These are phyloP conservation scores for Drosophila flavopinicola DNA, from an alignment of 2,888 invertebrate genomes.

Conservation along the genomic window DNA sequence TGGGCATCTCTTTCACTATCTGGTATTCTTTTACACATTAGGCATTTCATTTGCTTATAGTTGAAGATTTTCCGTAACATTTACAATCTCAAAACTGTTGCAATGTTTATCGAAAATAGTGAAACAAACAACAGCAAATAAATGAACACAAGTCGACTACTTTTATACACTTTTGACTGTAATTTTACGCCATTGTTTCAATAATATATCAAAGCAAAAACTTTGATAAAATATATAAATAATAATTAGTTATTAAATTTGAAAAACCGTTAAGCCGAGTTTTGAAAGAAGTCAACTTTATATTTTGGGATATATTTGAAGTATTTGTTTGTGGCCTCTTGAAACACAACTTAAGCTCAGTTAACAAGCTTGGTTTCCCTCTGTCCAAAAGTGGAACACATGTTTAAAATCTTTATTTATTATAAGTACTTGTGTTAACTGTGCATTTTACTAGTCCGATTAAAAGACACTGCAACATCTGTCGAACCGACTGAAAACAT, in stretches of 20 bases:
- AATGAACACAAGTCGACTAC: not conserved
- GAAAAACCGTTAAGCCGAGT: too few species aligned
- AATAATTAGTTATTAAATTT: too few species aligned
- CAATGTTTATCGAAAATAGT: constrained; percentile 52
- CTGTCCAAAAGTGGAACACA: not conserved
- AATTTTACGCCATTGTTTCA: too few species aligned
- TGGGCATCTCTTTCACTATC: constrained; percentile 4
- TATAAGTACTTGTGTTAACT: not conserved
- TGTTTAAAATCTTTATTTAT: too few species aligned
- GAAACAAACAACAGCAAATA: not conserved
- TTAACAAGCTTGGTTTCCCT: fast-evolving
- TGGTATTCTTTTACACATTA: constrained; percentile 19
- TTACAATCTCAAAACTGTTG: constrained; percentile 51
- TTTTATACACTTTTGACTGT: not conserved
- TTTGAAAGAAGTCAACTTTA: too few species aligned
- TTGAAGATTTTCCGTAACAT: constrained; percentile 62
- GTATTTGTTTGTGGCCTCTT: too few species aligned
- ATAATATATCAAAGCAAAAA: not conserved
- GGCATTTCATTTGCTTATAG: constrained; percentile 47
- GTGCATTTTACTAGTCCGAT: not conserved
- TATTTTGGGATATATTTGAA: too few species aligned
- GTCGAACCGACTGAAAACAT: not conserved
- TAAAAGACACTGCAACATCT: not conserved
- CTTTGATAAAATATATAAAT: too few species aligned
- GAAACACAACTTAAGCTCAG: too few species aligned